These are phyloP conservation scores for Zingel zingel DNA, from an alignment of 2,113 vertebrate species.

Conservation along the genomic window DNA sequence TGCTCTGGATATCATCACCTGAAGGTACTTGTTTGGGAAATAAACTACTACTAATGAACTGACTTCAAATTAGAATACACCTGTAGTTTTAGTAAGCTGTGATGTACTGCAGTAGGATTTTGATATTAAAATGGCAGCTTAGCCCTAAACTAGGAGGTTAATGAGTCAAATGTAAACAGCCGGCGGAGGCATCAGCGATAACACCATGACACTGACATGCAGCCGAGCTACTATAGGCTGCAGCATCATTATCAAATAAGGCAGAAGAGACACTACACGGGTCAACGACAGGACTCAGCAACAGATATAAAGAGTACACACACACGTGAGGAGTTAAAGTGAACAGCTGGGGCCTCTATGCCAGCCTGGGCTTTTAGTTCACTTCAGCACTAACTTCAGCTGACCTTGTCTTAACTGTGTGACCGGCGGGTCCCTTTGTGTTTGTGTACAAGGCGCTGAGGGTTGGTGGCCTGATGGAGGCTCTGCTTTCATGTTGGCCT, in stretches of 20 bases:
- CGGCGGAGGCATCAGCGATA: conserved; percentile 34
- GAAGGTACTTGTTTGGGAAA: neutral
- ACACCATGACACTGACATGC: conserved; percentile 29
- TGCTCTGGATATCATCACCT: neutral
- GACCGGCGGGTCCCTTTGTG: conserved; percentile 58
- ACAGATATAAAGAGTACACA: conserved; percentile 65
- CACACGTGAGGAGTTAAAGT: conserved; percentile 44
- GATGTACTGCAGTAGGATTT: neutral
- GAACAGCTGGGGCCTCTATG: conserved; percentile 67
- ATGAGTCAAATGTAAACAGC: conserved; percentile 39
- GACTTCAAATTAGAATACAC: neutral
- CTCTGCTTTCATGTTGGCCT: conserved; percentile 27
- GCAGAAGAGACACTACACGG: conserved; percentile 40
- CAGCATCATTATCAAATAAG: conserved; percentile 60
- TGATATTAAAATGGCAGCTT: neutral
- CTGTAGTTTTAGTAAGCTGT: neutral
- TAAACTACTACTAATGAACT: neutral
- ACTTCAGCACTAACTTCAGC: conserved; percentile 70
- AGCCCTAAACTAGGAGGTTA: conserved; percentile 29
- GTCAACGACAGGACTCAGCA: conserved; percentile 53
- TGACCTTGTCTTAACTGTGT: conserved; percentile 74
- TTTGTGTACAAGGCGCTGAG: conserved; percentile 53
- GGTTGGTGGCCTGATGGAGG: conserved; percentile 55
- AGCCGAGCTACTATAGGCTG: conserved; percentile 42
- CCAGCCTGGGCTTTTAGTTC: conserved; percentile 70